Evolutionary conservation across 2,888 invertebrate genomes (phyloP).

Genomic region (Luperina nickerlii): DNA sequence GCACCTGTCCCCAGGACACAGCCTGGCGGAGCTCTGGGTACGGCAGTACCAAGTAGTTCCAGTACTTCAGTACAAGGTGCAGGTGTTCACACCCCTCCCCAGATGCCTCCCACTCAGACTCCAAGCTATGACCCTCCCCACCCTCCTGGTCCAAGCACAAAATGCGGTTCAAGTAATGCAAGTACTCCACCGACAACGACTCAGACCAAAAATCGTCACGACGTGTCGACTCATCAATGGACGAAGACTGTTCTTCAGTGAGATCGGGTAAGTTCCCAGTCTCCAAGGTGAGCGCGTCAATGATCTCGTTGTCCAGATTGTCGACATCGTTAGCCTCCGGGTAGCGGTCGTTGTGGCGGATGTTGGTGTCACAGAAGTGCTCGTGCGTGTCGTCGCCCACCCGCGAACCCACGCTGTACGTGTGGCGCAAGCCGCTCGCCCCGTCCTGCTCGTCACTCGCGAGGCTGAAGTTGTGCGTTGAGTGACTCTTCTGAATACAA

Average conservation of each 20-base stretch:
- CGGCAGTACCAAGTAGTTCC: constrained; percentile 80
- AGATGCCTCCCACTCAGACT: constrained; percentile 80
- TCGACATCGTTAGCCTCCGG: constrained; percentile 85
- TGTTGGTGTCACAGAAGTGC: constrained; percentile 82
- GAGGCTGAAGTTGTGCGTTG: constrained; percentile 75
- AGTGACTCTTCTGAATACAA: constrained; percentile 77
- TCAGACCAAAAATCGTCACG: constrained; percentile 81
- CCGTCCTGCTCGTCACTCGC: constrained; percentile 63
- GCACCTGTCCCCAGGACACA: constrained; percentile 83
- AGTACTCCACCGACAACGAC: constrained; percentile 77
- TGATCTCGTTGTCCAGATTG: constrained; percentile 82
- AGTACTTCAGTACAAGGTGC: constrained; percentile 83
- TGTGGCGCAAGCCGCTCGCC: constrained; percentile 67
- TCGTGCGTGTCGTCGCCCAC: constrained; percentile 69
- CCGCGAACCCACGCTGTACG: constrained; percentile 71
- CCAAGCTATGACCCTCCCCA: constrained; percentile 74
- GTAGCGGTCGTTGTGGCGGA: constrained; percentile 85
- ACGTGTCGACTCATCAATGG: constrained; percentile 83
- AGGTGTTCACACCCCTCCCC: constrained; percentile 83
- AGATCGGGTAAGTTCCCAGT: constrained; percentile 83
- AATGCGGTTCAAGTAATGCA: constrained; percentile 81
- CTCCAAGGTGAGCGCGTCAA: constrained; percentile 83
- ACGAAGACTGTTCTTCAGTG: constrained; percentile 84
- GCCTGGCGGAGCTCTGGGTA: constrained; percentile 82
- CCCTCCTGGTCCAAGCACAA: constrained; percentile 78